These are phyloP conservation scores for Lophochroa leadbeateri DNA, from an alignment of 2,113 vertebrate genomes.

Conservation along the genomic window DNA sequence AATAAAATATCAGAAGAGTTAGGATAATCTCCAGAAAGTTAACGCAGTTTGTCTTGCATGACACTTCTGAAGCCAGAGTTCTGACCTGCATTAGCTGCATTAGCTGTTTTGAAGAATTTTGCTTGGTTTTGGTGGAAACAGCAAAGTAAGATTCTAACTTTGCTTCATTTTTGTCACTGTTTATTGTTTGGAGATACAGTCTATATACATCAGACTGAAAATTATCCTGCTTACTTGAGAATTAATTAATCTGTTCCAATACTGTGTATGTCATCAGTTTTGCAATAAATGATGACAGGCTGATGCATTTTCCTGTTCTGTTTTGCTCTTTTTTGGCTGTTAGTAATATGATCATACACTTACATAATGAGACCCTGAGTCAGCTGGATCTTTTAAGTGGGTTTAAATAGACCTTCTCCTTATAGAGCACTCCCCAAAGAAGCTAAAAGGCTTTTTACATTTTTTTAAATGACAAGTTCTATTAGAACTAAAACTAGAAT, in stretches of 20 bases:
- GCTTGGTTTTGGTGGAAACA: not conserved
- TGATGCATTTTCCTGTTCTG: not conserved
- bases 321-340: not conserved
- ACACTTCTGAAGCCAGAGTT: not conserved
- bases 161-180: not conserved
- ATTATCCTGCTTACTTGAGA: not conserved
- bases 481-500: not conserved
- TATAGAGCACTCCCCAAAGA: not conserved
- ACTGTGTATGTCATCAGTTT: not conserved
- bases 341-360: not conserved
- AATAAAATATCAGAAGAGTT: not conserved
- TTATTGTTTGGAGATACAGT: not conserved
- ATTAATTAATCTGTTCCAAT: not conserved
- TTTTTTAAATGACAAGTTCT: slow-evolving; percentile 11
- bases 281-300: not conserved
- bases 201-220: not conserved
- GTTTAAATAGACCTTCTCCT: slow-evolving; percentile 28
- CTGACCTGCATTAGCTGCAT: not conserved
- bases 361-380: slow-evolving; percentile 11
- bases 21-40: not conserved
- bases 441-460: not conserved
- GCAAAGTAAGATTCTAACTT: not conserved
- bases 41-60: not conserved
- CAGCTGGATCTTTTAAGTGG: slow-evolving; percentile 6
- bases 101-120: not conserved